phyloP scores from a whole-genome alignment of 2,888 invertebrate species.

The Axea sp. region DNA sequence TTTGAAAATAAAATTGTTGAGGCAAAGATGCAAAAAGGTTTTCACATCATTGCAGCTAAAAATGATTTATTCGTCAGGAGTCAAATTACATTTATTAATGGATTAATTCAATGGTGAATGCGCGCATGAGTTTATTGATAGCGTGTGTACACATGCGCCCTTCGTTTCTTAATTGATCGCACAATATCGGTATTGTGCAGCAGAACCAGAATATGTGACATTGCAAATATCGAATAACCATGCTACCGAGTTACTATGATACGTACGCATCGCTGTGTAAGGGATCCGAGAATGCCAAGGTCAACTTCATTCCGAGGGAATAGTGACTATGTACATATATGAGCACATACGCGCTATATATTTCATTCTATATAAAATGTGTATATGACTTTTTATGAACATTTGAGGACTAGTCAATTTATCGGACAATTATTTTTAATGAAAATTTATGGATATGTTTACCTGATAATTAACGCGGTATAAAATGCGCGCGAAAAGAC shows the following conservation, averaged over 20 bases:
- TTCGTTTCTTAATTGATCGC: slow-evolving; percentile 33
- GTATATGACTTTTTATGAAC: slow-evolving; percentile 4
- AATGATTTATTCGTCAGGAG: slow-evolving; percentile 10
- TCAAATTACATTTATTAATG: slow-evolving; percentile 16
- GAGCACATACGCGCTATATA: slow-evolving; percentile 10
- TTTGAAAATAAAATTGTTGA: too few species aligned
- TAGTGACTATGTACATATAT: slow-evolving; percentile 32
- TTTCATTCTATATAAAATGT: slow-evolving; percentile 8
- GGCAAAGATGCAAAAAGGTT: too few species aligned
- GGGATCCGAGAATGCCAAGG: slow-evolving; percentile 51
- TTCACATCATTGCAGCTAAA: slow-evolving; percentile 13
- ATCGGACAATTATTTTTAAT: slow-evolving; percentile 24
- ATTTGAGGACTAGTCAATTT: slow-evolving; percentile 8
- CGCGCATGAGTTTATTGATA: slow-evolving; percentile 14
- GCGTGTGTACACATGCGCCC: slow-evolving; percentile 17
- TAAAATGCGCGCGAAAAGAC: slow-evolving; percentile 5
- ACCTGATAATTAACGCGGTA: background rate
- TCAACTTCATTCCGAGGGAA: slow-evolving; percentile 50
- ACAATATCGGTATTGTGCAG: slow-evolving; percentile 6
- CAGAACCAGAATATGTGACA: slow-evolving; percentile 31
- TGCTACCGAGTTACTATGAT: slow-evolving; percentile 51
- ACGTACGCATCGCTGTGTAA: slow-evolving; percentile 31
- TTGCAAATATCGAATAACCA: slow-evolving; percentile 19
- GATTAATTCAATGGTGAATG: slow-evolving; percentile 6
- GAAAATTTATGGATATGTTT: slow-evolving; percentile 16